phyloP scores from a whole-genome alignment of 1,140 invertebrate genomes.

The Drosophila nikananu region DNA sequence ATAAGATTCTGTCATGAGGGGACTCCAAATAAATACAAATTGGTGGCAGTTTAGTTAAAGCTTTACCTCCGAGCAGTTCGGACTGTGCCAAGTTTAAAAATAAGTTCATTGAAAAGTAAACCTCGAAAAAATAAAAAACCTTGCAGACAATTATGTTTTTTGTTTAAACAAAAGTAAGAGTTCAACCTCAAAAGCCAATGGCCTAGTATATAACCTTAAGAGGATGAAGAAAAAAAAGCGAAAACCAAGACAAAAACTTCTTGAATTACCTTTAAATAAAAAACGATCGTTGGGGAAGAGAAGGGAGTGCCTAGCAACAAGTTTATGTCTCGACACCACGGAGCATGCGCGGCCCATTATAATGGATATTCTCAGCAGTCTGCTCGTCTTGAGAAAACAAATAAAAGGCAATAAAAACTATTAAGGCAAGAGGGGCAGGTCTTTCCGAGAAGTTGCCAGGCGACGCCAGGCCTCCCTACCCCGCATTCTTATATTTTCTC shows the following conservation, averaged over 20 bases:
- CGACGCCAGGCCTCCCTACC: conserved; percentile 18
- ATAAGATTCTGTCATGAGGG: conserved; percentile 15
- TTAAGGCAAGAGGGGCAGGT: conserved; percentile 57
- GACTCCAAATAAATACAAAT: conserved; percentile 35
- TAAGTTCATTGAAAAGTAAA: conserved; percentile 43
- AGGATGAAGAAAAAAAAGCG: background rate
- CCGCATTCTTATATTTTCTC: conserved; percentile 39
- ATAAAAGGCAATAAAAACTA: conserved; percentile 65
- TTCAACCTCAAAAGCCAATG: conserved; percentile 65
- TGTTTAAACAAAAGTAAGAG: conserved; percentile 68
- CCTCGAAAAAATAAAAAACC: conserved; percentile 31
- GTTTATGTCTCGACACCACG: conserved; percentile 24
- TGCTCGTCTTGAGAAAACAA: conserved; percentile 39
- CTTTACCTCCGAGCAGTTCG: conserved; percentile 12
- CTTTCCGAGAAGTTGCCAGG: conserved; percentile 66
- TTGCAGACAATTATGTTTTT: conserved; percentile 26
- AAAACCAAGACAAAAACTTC: conserved; percentile 38
- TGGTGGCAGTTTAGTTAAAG: conserved; percentile 37
- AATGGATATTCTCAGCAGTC: conserved; percentile 35
- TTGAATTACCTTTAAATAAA: conserved; percentile 59
- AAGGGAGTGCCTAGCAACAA: conserved; percentile 49
- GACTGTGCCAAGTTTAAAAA: conserved; percentile 25
- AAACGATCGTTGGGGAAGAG: conserved; percentile 13
- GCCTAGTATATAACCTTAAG: conserved; percentile 61
- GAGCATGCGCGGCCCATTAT: conserved; percentile 34